Conservation (phyloP, 2,797 vertebrate species). For the Paratrypauchen microcephalus region DNA sequence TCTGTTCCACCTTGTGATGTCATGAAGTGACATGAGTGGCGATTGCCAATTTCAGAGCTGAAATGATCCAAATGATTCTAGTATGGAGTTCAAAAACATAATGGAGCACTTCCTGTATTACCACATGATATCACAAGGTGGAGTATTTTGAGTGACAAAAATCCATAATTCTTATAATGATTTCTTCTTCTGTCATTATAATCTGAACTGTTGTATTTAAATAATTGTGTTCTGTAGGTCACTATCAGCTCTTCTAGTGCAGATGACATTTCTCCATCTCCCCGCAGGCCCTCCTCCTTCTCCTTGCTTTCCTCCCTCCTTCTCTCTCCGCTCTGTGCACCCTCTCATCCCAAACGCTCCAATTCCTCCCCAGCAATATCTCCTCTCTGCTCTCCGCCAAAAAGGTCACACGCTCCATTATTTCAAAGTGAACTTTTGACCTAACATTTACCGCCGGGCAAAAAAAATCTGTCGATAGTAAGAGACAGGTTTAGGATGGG, state of each 20-base stretch:
- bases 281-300: slow-evolving; percentile 51
- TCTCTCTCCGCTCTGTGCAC: slow-evolving; percentile 27
- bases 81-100: no score
- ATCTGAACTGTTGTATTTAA: slow-evolving; percentile 22
- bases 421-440: slow-evolving; percentile 78
- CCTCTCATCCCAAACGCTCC: slow-evolving; percentile 71
- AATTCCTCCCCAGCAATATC: slow-evolving; percentile 69
- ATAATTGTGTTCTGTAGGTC: slow-evolving; percentile 48
- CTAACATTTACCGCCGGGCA: slow-evolving; percentile 77
- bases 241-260: slow-evolving; percentile 56
- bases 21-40: no score
- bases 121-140: no score
- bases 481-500: slow-evolving; percentile 49
- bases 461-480: slow-evolving; percentile 61
- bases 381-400: slow-evolving; percentile 59
- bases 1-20: no score
- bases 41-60: no score
- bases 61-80: no score
- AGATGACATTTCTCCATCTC: slow-evolving; percentile 77
- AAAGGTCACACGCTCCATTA: slow-evolving; percentile 81
- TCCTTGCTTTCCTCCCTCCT: slow-evolving; percentile 48
- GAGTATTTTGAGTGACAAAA: no score
- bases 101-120: no score
- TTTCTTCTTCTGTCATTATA: slow-evolving; percentile 25
- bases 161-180: no score